A percentile compares a stretch with the other conserved stretches of the same genome.
Conservation (phyloP, 1,140 invertebrate species). For the honey bee (Apis mellifera) region DNA sequence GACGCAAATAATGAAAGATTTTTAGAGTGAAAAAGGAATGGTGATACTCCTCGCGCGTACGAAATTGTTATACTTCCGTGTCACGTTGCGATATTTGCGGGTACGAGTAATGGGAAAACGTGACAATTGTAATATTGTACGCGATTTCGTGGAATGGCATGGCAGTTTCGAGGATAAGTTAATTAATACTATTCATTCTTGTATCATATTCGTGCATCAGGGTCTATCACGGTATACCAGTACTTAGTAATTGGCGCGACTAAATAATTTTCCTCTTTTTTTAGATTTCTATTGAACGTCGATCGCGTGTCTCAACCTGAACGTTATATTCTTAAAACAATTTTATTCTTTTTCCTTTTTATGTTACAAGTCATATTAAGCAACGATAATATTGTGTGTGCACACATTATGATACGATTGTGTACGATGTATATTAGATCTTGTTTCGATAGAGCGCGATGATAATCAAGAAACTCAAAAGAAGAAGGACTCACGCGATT, state of each 20-base stretch:
- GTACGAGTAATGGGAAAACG: background rate
- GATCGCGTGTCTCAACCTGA: constrained; percentile 30
- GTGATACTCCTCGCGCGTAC: background rate
- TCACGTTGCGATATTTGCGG: constrained; percentile 3
- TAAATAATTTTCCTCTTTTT: constrained; percentile 22
- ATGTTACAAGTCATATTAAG: no score
- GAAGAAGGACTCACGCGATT: background rate
- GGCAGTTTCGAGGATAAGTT: constrained; percentile 30
- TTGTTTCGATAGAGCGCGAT: constrained; percentile 2
- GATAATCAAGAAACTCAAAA: background rate
- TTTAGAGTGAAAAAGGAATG: background rate
- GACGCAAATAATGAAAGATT: background rate
- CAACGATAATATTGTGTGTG: no score
- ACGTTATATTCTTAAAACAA: background rate
- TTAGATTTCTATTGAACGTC: constrained; percentile 31
- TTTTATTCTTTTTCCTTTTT: background rate
- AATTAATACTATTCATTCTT: constrained; percentile 9
- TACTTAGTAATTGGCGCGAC: background rate
- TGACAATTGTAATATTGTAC: background rate
- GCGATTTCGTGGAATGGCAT: background rate
- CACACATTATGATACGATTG: no score
- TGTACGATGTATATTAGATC: background rate
- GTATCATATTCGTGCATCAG: constrained; percentile 2
- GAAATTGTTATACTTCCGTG: constrained; percentile 12
- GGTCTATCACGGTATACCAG: constrained; percentile 5